phyloP scores from a whole-genome alignment of 2,113 vertebrate species.

The Tachycineta bicolor region DNA sequence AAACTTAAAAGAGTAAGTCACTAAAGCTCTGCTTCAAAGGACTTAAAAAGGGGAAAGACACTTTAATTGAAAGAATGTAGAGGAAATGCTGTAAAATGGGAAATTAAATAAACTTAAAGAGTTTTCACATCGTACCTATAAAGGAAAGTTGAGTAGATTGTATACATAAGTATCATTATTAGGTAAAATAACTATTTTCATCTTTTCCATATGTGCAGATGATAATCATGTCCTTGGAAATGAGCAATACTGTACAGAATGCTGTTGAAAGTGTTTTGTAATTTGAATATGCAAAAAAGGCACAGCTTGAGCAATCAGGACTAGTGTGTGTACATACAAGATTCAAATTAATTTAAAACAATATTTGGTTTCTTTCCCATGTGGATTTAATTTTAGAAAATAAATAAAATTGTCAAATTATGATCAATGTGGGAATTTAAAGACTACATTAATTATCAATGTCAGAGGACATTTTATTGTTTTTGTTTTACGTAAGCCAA shows the following conservation, averaged over 20 bases:
- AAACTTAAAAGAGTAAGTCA: background rate
- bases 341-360: background rate
- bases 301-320: background rate
- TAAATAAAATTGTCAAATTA: background rate
- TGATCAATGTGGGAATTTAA: background rate
- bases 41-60: background rate
- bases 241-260: background rate
- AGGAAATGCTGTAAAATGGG: background rate
- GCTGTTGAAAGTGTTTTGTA: background rate
- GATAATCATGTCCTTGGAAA: slow-evolving; percentile 1
- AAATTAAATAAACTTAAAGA: background rate
- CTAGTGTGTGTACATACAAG: background rate
- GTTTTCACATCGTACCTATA: background rate
- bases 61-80: background rate
- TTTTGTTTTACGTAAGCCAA: background rate
- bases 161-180: background rate
- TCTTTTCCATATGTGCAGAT: background rate
- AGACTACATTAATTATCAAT: background rate
- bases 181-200: background rate
- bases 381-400: background rate
- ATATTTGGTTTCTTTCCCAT: background rate
- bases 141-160: background rate
- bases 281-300: slow-evolving; percentile 6
- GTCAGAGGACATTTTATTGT: background rate
- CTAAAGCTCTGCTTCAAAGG: background rate